Evolutionary conservation across 2,797 vertebrate genomes (phyloP), one percentile per base, ranked within the genome.

Genomic region (Limosa lapponica): DNA sequence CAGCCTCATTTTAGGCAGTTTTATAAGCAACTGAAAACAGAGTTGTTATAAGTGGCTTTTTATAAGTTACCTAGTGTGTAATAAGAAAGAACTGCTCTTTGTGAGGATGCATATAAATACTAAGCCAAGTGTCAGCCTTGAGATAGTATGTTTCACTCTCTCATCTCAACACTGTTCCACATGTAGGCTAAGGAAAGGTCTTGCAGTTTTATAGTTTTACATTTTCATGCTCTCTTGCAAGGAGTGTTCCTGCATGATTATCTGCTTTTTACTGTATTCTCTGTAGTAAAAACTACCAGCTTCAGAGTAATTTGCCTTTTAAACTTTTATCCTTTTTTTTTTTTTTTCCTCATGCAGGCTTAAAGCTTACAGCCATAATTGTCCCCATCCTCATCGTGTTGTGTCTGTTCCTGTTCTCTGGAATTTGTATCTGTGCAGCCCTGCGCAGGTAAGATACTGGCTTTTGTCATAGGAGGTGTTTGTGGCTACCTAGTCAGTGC

Each of bases 371-470:
- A 82, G 93, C 97, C 39, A 95, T 99, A 79, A 85, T 96, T 70
- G 94, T 97, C 57, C 98, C 98, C 0, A 8, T 96, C 58, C 94
- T 98, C 3, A 86, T 97, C 3, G 96, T 96, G 89, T 69, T 98
- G 65, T 94, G 96, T 57, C 80, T 98, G 46, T 77, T 93, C 77
- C 71, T 99, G 46, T 94, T 98, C 65, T 91, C 90, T 77, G 98
- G 97, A 91, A 94, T 98, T 83, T 98, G 97, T 37, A 79, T 98
- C 93, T 98, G 89, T 44, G 92, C 95, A 55, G 90, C 89, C 70
- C 70, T 98, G 18, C 96, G 94, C 88, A 99, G 91, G 98, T 99
- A 98, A 61, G 98, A 97, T 54, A 32, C 58, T 64, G 49, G 3
- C 5, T 86, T 87, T 80, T 87, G 36, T 75, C 61, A 43, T 3